Evolutionary conservation across 2,113 vertebrate species (phyloP), one percentile per base, ranked within the genome.

Genomic region (Puffinus mauretanicus): DNA sequence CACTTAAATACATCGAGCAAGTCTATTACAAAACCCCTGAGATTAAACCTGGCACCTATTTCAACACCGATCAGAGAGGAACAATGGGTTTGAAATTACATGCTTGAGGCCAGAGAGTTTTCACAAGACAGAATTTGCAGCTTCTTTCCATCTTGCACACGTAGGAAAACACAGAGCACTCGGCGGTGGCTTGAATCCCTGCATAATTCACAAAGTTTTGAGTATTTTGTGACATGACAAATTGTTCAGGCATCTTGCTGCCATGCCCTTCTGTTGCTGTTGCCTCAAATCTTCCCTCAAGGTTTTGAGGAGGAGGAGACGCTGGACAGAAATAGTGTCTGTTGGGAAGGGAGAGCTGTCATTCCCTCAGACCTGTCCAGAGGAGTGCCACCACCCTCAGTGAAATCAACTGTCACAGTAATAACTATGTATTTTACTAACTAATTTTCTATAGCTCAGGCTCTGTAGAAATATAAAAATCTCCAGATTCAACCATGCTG

Each of bases 41-140:
- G 84, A 96, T 94, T 77, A 94, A 90, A 95, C 54, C 79, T 77
- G 82, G 85, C 82, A 93, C 64, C 78, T 93, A 62, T 51, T 96
- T 90, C 78, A 93, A 77, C 83, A 82, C 55, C 5, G 32, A 92
- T 77, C 79, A 82, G 65, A 67, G 61, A 78, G 91, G 85, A 95
- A 87, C 69, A 86, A 76, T 24, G 52, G 66, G 34, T 69, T 73
- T 49, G 82, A 88, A 79, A 91, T 80, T 19, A 60, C 2, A 29
- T 4, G 51, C 66, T 92, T 52, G 73, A 88, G 78, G 84, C 51
- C 93, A 91, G 42, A 71, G 61, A 78, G 60, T 52, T 87, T 80
- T 76, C 84, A 80, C 73, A 80, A 44, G 58, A 66, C 51, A 91
- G 58, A 84, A 87, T 93, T 81, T 91, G 75, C 38, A 91, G 90